Evolutionary conservation across 2,888 invertebrate genomes (phyloP).

Genomic region (Spisula subtruncata): DNA sequence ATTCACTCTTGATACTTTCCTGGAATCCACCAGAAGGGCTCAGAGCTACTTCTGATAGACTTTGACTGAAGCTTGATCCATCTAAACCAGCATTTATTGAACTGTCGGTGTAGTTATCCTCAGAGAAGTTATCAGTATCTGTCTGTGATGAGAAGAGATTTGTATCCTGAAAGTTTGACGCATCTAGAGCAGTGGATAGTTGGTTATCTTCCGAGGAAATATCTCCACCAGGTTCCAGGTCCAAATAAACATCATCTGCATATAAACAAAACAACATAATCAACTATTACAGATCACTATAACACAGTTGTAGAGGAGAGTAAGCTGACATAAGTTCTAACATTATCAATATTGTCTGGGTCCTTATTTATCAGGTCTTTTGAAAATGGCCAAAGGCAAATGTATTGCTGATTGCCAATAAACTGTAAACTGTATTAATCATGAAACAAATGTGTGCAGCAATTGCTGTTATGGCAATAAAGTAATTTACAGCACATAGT

Average conservation of each 20-base stretch:
- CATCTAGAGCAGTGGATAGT: not conserved
- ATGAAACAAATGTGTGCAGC: too few species aligned
- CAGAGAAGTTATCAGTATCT: not conserved
- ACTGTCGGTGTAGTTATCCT: not conserved
- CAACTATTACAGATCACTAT: not conserved
- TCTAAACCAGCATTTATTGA: not conserved
- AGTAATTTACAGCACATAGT: too few species aligned
- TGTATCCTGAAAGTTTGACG: constrained; percentile 56
- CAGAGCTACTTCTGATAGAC: not conserved
- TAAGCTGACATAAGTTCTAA: too few species aligned
- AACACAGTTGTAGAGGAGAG: not conserved
- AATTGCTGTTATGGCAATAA: too few species aligned
- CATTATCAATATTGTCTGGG: too few species aligned
- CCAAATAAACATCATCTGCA: not conserved
- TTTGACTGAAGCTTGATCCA: too few species aligned
- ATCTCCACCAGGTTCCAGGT: not conserved
- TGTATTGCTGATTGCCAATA: too few species aligned
- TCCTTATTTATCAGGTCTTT: too few species aligned
- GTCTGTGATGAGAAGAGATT: constrained; percentile 35
- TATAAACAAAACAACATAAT: not conserved
- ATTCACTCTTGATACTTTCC: not conserved
- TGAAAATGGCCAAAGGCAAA: too few species aligned
- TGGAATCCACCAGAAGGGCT: not conserved
- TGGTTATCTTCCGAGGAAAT: not conserved
- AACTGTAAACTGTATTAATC: too few species aligned